A percentile compares a stretch with the other conserved stretches of the same genome.
These are phyloP conservation scores for Pollimyrus isidori DNA, from an alignment of 2,113 vertebrate species.

Conservation along the genomic window DNA sequence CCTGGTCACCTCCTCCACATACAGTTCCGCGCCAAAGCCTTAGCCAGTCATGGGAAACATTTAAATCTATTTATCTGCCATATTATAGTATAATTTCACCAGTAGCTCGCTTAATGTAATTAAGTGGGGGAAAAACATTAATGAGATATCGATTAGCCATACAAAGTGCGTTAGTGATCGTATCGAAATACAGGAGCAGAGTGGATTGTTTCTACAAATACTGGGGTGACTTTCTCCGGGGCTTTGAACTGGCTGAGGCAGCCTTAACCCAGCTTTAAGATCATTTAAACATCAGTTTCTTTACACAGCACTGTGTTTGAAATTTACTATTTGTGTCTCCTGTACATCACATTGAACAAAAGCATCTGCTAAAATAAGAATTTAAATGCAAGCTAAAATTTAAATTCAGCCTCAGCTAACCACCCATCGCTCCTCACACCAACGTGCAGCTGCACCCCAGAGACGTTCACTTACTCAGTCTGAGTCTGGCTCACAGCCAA, in stretches of 20 bases:
- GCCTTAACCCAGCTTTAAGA: neutral
- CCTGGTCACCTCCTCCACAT: neutral
- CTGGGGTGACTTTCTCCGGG: neutral
- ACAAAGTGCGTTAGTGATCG: neutral
- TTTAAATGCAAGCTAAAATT: neutral
- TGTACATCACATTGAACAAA: neutral
- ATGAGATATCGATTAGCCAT: neutral
- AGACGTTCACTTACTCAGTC: conserved; percentile 44
- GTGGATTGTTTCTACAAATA: neutral
- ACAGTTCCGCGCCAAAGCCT: neutral
- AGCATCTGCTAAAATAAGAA: neutral
- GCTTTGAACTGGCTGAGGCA: too few relatives aligned
- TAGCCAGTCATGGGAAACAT: neutral
- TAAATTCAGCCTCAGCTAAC: neutral
- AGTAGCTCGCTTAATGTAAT: neutral
- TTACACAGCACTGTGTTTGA: neutral
- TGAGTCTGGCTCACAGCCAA: conserved; percentile 37
- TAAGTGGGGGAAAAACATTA: neutral
- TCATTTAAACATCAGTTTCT: neutral
- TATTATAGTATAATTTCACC: neutral
- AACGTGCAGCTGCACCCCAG: neutral
- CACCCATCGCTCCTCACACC: neutral
- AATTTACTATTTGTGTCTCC: neutral
- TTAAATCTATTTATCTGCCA: neutral
- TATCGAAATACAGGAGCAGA: too few relatives aligned